Evolutionary conservation across 2,113 vertebrate genomes (phyloP).

Genomic region (Mesembrinibis cayennensis): DNA sequence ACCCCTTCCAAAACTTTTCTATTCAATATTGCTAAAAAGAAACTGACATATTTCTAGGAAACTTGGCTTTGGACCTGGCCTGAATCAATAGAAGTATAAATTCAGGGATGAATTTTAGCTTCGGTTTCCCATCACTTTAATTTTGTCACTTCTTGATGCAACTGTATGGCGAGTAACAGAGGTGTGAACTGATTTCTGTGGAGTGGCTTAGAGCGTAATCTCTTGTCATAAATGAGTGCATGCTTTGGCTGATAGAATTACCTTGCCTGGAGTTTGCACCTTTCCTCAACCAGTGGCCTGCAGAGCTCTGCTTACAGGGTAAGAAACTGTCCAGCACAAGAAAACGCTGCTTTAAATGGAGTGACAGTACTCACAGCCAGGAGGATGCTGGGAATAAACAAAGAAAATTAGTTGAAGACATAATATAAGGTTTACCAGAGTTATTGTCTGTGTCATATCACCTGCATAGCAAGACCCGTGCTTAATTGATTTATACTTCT

Average conservation of each 20-base stretch:
- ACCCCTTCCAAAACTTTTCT: not conserved
- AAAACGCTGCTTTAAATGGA: not conserved
- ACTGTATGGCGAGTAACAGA: not conserved
- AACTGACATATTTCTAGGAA: not conserved
- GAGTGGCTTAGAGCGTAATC: not conserved
- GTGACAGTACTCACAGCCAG: not conserved
- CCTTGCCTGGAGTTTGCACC: not conserved
- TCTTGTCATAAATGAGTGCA: conserved; percentile 27
- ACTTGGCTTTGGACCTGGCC: not conserved
- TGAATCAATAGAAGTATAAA: not conserved
- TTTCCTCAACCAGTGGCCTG: not conserved
- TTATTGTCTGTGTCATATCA: not conserved
- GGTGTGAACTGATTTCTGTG: conserved; percentile 21
- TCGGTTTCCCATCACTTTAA: not conserved
- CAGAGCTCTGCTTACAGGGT: not conserved
- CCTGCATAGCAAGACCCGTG: not conserved
- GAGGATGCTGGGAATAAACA: not conserved
- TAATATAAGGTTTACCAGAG: not conserved
- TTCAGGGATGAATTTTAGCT: not conserved
- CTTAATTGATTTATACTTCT: not conserved
- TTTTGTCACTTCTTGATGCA: not conserved
- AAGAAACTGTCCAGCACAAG: not conserved
- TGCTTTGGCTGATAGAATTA: not conserved
- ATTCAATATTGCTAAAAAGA: not conserved
- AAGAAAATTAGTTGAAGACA: not conserved